Percentiles rank a stretch among this genome's conserved stretches.
Evolutionary conservation across 2,888 invertebrate species (phyloP).

Genomic region (Phania funesta): DNA sequence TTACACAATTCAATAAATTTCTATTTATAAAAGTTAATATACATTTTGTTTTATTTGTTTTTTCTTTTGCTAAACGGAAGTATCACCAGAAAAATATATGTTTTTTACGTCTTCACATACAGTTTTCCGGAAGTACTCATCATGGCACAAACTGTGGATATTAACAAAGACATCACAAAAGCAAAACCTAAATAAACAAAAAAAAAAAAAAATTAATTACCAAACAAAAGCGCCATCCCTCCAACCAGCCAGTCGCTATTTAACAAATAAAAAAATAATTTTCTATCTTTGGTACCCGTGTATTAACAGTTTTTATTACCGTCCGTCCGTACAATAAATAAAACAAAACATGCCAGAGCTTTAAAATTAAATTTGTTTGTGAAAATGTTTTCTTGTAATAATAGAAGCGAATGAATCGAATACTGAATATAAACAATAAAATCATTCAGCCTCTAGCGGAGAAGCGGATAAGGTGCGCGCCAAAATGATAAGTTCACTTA

Average conservation of each 20-base stretch:
- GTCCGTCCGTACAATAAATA: neutral
- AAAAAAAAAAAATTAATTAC: neutral
- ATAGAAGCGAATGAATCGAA: neutral
- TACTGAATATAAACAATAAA: neutral
- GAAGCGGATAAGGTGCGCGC: neutral
- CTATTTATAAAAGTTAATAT: too few relatives aligned
- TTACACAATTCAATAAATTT: too few relatives aligned
- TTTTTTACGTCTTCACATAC: slow-evolving; percentile 19
- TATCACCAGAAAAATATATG: slow-evolving; percentile 56
- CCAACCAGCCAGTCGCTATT: neutral
- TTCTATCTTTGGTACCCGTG: neutral
- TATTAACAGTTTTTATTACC: neutral
- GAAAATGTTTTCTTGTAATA: neutral
- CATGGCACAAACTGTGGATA: slow-evolving; percentile 46
- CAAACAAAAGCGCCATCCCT: neutral
- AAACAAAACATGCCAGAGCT: slow-evolving; percentile 18
- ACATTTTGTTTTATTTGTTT: too few relatives aligned
- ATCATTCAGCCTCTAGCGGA: neutral
- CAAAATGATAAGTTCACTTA: neutral
- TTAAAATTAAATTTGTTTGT: slow-evolving; percentile 38
- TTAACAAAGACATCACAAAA: slow-evolving; percentile 20
- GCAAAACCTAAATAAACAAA: neutral
- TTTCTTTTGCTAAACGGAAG: slow-evolving; percentile 39
- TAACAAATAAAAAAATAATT: neutral
- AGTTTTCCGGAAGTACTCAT: slow-evolving; percentile 63